Base-by-base conservation (phyloP, 1,140 invertebrate species). In the Heliconius nattereri region DNA sequence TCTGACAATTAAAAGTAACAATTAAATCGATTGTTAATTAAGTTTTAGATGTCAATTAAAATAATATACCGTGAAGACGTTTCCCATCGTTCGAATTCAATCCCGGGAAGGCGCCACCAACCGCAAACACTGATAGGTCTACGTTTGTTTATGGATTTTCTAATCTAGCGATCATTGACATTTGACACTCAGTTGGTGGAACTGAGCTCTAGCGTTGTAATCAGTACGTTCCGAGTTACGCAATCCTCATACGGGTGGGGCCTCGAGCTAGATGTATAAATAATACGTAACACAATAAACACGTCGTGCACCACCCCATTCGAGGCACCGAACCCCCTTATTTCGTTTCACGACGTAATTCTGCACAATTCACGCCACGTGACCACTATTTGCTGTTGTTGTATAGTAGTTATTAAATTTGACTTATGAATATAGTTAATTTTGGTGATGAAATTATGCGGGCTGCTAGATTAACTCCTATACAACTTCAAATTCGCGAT, bases 301-400 rank as follows among this genome's bases (percentile, higher is more conserved):
- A 94, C 88, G 78, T 91, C 88, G 84, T 92, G 87, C 85, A 85
- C 76, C 76, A 88, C 86, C 85, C 86, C 85, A 89, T 87, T 88
- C 84, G 70, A 37, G 70, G 83, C 75, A 88, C 86, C 78, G 84
- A 49, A 85, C 76, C 85, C 86, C 88, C 82, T 87, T 84, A 88
- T 88, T 87, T 82, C 72, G 84, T 83, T 79, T 83, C 86, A 85
- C 85, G 77, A 84, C 84, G 76, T 89, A 90, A 94, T 92, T 92
- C 89, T 90, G 86, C 88, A 89, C 89, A 92, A 90, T 91, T 86
- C 78, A 73, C 57, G 88, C 40, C 92, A 93, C 92, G 92, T 93
- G 92, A 93, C 92, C 91, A 82, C 85, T 91, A 92, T 93, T 93
- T 90, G 86, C 79, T 78, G 81, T 90, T 89, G 91, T 88, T 82